These are phyloP conservation scores for Prionailurus viverrinus DNA, from an alignment of 2,113 vertebrate genomes.

Conservation along the genomic window DNA sequence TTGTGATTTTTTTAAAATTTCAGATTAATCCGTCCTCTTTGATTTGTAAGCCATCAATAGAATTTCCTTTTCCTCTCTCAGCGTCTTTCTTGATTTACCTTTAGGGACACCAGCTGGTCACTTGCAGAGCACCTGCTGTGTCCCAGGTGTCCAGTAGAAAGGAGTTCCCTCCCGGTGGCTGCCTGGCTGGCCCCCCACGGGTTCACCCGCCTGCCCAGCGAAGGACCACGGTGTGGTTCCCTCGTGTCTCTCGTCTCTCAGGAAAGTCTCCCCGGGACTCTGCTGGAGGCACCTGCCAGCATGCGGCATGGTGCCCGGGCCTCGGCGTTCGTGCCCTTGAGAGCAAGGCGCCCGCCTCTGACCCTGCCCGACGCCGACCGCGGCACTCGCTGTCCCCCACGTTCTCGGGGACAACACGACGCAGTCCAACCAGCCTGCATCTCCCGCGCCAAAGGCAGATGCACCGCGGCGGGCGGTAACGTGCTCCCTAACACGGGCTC, in stretches of 20 bases:
- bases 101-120: background rate
- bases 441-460: background rate
- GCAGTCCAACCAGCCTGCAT: rapidly evolving
- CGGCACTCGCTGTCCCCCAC: rapidly evolving
- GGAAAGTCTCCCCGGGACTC: rapidly evolving
- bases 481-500: background rate
- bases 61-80: background rate
- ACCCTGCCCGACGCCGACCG: rapidly evolving
- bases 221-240: rapidly evolving
- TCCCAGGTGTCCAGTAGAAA: background rate
- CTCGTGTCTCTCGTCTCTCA: rapidly evolving
- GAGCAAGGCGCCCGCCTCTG: background rate
- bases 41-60: background rate
- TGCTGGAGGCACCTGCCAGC: rapidly evolving
- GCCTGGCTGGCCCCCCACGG: rapidly evolving
- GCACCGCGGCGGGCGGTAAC: rapidly evolving
- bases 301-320: rapidly evolving
- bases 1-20: background rate
- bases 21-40: background rate
- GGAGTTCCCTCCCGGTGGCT: rapidly evolving
- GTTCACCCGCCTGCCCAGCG: rapidly evolving
- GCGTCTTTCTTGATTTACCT: rapidly evolving
- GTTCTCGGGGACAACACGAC: too few relatives aligned
- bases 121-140: background rate
- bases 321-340: rapidly evolving